Conservation (phyloP, 2,113 vertebrate species). For the cat (Felis catus) region F.catus_Fca126_mat1.0 CM031414.1:93429501-93430000, state of each 20-base stretch:
- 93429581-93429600: no score
- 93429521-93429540: no score
- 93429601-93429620: no score
- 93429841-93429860: neutral
- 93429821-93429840: neutral
- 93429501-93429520: no score
- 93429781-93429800: neutral
- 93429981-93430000: neutral
- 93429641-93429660: no score
- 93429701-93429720: neutral
- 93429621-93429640: no score
- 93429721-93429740: neutral
- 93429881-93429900: neutral
- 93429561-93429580: no score
- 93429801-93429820: neutral
- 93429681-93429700: neutral
- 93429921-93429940: neutral
- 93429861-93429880: neutral
- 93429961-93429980: neutral
- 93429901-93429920: neutral
- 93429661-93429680: no score
- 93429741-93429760: neutral
- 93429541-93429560: no score
- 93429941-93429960: neutral
- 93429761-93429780: neutral